Percentiles rank a stretch among this genome's conserved stretches.
These are phyloP conservation scores for Microtus ochrogaster DNA, from an alignment of 2,113 vertebrate species.

Conservation along the genomic window DNA sequence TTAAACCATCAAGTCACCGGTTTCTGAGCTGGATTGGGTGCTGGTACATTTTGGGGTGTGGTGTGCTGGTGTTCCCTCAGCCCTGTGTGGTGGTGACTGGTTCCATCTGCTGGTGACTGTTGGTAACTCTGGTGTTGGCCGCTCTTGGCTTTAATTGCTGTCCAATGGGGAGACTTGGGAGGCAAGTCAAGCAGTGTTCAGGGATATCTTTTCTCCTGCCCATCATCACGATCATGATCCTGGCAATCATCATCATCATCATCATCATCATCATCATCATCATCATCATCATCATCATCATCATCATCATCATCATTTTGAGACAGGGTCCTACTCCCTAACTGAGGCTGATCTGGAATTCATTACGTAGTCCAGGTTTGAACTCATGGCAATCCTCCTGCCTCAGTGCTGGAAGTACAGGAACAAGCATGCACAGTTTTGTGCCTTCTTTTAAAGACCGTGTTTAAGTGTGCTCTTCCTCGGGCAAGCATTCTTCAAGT, in stretches of 20 bases:
- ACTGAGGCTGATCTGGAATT: not conserved
- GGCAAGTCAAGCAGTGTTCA: not conserved
- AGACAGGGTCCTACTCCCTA: too few species aligned
- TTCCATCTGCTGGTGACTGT: constrained; percentile 62
- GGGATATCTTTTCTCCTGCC: not conserved
- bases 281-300: too few species aligned
- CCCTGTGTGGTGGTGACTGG: constrained; percentile 9
- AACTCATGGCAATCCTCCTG: not conserved
- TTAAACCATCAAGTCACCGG: not conserved
- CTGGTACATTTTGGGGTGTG: not conserved
- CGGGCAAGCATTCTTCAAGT: not conserved
- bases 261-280: too few species aligned
- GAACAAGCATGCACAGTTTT: not conserved
- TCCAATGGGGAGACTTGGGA: not conserved
- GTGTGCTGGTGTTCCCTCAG: not conserved
- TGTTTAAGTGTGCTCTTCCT: constrained; percentile 21
- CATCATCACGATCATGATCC: too few species aligned
- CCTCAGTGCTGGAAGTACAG: not conserved
- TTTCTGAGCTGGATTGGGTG: not conserved
- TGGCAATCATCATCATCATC: too few species aligned
- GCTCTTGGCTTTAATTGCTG: not conserved
- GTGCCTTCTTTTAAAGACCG: not conserved
- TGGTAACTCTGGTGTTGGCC: not conserved
- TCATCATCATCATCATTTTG: not conserved
- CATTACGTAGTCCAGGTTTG: not conserved